These are phyloP conservation scores for Willowsia nigromaculata DNA, from an alignment of 2,888 invertebrate species.

Conservation along the genomic window DNA sequence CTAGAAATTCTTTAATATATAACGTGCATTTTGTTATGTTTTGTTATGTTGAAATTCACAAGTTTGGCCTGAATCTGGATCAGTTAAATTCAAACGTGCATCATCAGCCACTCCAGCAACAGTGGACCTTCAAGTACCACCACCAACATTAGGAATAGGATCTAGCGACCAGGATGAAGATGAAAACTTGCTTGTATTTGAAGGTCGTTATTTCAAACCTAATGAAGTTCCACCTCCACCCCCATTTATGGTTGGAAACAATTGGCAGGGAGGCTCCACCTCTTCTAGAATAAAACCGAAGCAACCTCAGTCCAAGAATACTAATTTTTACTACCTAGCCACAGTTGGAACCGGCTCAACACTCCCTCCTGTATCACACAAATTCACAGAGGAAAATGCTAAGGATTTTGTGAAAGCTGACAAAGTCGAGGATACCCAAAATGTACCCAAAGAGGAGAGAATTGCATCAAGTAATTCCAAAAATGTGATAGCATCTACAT, in stretches of 20 bases:
- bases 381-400: conserved; percentile 51
- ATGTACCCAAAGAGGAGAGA: neutral
- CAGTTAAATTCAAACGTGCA: conserved; percentile 42
- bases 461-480: conserved; percentile 21
- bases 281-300: neutral
- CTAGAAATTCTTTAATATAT: neutral
- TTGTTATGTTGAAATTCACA: neutral
- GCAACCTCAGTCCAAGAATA: neutral
- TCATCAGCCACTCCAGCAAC: too few species aligned
- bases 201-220: conserved; percentile 48
- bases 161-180: neutral
- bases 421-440: too few species aligned
- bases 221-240: conserved; percentile 53
- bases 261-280: conserved; percentile 24
- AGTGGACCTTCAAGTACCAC: neutral
- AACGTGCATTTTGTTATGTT: neutral
- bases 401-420: neutral
- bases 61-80: conserved; percentile 43
- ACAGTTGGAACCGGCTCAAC: neutral
- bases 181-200: conserved; percentile 29
- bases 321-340: neutral
- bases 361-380: neutral
- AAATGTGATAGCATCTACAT: neutral
- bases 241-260: conserved; percentile 47
- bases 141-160: neutral